Evolutionary conservation across 2,888 invertebrate genomes (phyloP), one percentile per base, ranked within the genome.

Genomic region (Lasioglossum zephyrum): DNA sequence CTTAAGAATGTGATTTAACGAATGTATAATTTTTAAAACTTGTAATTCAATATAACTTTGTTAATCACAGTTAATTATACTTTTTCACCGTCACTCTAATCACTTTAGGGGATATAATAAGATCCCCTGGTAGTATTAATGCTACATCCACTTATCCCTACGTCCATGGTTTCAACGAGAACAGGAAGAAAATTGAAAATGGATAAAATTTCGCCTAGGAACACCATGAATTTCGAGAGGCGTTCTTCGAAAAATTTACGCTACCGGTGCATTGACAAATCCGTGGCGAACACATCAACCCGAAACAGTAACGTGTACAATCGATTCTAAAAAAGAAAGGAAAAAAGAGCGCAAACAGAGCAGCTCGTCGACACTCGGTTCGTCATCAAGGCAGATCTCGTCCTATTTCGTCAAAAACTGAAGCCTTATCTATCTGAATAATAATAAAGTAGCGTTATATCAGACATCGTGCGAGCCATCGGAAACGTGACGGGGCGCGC

Each of bases 341-440:
- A 31, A 9, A 47, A 47, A 74, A 36, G 26, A 72, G 36, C 44
- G 36, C 60, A 36, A 53, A 41, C 60, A 60, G 73, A 78, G 79
- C 73, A 81, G 72, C 41, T 80, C 80, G 76, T 84, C 85, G 87
- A 92, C 86, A 75, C 89, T 86, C 86, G 88, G 88, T 89, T 91
- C 88, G 74, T 87, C 76, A 82, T 91, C 89, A 88, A 90, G 89
- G 86, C 92, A 91, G 92, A 92, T 92, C 91, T 93, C 93, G 93
- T 92, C 92, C 91, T 92, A 91, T 92, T 90, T 91, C 90, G 91
- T 93, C 91, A 91, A 92, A 93, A 93, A 85, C 91, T 92, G 93
- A 93, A 91, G 92, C 91, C 93, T 93, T 92, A 93, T 93, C 93
- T 93, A 93, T 92, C 91, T 92, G 92, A 93, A 92, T 92, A 92